A percentile compares a stretch with the other conserved stretches of the same genome.
Conservation (phyloP, 30 jellyfish, hydroid and myxozoan genomes). For the Hydra vulgaris region DNA sequence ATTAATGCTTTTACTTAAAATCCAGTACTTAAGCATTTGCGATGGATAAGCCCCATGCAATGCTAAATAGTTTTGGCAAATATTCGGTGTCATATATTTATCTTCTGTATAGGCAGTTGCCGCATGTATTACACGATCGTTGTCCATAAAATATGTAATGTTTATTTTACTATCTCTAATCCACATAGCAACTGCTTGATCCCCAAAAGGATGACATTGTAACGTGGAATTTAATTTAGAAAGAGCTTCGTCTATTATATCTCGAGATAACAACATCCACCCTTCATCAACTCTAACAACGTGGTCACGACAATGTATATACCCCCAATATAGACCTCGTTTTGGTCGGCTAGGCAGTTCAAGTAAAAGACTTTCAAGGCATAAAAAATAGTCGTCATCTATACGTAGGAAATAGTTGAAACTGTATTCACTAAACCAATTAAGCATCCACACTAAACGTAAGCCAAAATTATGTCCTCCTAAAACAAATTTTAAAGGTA, state of each 20-base stretch:
- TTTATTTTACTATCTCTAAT: slow-evolving; percentile 39
- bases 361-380: slow-evolving; percentile 56
- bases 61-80: slow-evolving; percentile 49
- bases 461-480: slow-evolving; percentile 72
- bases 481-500: not conserved
- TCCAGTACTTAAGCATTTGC: slow-evolving; percentile 64
- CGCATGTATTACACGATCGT: slow-evolving; percentile 56
- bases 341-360: slow-evolving; percentile 77
- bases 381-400: slow-evolving; percentile 78
- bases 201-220: slow-evolving; percentile 91
- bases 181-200: slow-evolving; percentile 94
- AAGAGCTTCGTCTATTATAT: slow-evolving; percentile 54
- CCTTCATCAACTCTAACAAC: slow-evolving; percentile 92
- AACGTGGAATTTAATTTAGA: slow-evolving; percentile 44
- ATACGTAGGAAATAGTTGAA: slow-evolving; percentile 71
- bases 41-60: slow-evolving; percentile 81
- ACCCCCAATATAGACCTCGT: slow-evolving; percentile 78
- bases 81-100: slow-evolving; percentile 23
- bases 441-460: slow-evolving; percentile 81
- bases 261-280: slow-evolving; percentile 69
- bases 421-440: slow-evolving; percentile 50
- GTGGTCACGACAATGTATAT: slow-evolving; percentile 51
- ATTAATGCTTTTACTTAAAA: slow-evolving; percentile 1
- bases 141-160: slow-evolving; percentile 67
- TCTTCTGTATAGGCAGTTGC: slow-evolving; percentile 45